Conservation (phyloP, 1,140 invertebrate species). For the Antheraea mylitta region DNA sequence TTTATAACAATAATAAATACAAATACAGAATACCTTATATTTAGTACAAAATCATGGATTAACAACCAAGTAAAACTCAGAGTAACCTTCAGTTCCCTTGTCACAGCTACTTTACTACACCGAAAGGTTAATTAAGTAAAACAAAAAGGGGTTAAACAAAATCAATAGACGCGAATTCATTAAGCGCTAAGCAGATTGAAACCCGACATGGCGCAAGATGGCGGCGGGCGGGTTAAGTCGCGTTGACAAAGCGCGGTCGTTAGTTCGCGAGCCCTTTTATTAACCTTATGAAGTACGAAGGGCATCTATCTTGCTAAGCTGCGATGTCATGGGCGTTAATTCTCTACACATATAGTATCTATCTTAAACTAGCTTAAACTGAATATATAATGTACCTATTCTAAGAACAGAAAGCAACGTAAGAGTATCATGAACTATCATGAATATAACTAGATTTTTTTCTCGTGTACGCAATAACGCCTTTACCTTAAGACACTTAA, state of each 20-base stretch:
- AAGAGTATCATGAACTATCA: too few relatives aligned
- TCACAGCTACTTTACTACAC: constrained; percentile 51
- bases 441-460: too few relatives aligned
- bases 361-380: not conserved
- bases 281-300: constrained; percentile 76
- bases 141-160: constrained; percentile 78
- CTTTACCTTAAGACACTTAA: too few relatives aligned
- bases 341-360: not conserved
- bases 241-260: constrained; percentile 74
- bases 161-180: constrained; percentile 77
- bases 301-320: constrained; percentile 62
- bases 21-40: not conserved
- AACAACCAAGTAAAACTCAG: constrained; percentile 14
- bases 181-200: constrained; percentile 77
- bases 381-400: too few relatives aligned
- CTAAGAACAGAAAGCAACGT: too few relatives aligned
- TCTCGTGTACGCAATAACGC: too few relatives aligned
- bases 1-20: too few relatives aligned
- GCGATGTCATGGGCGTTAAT: constrained; percentile 25
- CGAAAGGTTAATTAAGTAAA: constrained; percentile 77
- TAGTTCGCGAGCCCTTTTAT: constrained; percentile 75
- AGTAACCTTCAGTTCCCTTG: constrained; percentile 40
- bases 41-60: not conserved
- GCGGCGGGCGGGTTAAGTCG: constrained; percentile 65
- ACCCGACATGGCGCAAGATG: constrained; percentile 75